phyloP scores from a whole-genome alignment of 2,888 invertebrate genomes.

The Athalia rosae region DNA sequence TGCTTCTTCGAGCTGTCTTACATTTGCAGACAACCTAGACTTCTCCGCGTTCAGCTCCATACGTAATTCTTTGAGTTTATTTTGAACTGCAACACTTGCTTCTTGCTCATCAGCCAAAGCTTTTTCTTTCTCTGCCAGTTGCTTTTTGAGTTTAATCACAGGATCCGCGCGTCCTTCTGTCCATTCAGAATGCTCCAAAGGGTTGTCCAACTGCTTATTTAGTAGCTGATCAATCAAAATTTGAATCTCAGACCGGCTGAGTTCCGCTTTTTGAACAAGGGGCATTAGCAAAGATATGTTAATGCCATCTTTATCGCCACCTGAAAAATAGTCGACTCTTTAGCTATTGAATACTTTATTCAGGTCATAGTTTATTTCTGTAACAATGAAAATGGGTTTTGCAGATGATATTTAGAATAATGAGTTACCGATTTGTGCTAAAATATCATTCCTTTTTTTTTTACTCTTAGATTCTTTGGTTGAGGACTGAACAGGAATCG shows the following conservation, averaged over 20 bases:
- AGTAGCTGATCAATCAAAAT: slow-evolving; percentile 91
- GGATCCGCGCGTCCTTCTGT: slow-evolving; percentile 91
- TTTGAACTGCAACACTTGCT: slow-evolving; percentile 84
- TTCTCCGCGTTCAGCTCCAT: slow-evolving; percentile 82
- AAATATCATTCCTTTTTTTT: slow-evolving; percentile 78
- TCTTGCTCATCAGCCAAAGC: slow-evolving; percentile 84
- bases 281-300: slow-evolving; percentile 83
- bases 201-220: slow-evolving; percentile 89
- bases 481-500: slow-evolving; percentile 52
- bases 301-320: slow-evolving; percentile 82
- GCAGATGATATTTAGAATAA: not conserved
- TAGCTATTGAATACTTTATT: no score
- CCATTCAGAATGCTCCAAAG: slow-evolving; percentile 87
- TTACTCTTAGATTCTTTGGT: slow-evolving; percentile 73
- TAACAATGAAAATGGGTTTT: not conserved
- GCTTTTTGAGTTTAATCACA: slow-evolving; percentile 89
- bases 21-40: slow-evolving; percentile 75
- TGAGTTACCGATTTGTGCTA: slow-evolving; percentile 75
- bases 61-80: slow-evolving; percentile 87
- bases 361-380: no score
- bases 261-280: slow-evolving; percentile 85
- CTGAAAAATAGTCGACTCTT: slow-evolving; percentile 67
- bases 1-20: slow-evolving; percentile 78
- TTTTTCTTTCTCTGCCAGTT: slow-evolving; percentile 91
- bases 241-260: slow-evolving; percentile 92